Base-by-base conservation (phyloP, 2,888 invertebrate species). In the Zaprionus lineosus region DNA sequence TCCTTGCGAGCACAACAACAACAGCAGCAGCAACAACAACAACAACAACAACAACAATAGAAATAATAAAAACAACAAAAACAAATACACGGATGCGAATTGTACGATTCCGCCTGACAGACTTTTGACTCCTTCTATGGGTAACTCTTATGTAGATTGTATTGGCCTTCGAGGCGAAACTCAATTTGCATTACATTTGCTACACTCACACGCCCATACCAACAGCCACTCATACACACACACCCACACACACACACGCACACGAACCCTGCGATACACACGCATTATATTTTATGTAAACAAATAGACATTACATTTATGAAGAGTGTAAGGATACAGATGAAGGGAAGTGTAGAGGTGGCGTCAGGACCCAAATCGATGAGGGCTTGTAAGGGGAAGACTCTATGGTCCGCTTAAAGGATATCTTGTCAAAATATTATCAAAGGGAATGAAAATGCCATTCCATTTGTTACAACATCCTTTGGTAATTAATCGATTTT, bases 121-220 rank as follows among this genome's bases (percentile, higher is more conserved):
- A 58, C 37, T 51, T 61, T 36, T 34, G 52, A 47, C 57, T 63
- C 46, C 29, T 33, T 29, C 19, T 19, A 3, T 33, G 33, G 29
- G 28, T 37, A 31, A 29, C 43, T 43, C 50, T 34, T 43, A 51
- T 66, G 52, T 37, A 56, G 56, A 60, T 47, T 65, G 41, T 60
- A 53, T 62, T 62, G 57, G 68, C 44, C 58, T 46, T 65, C 53
- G 15, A 48, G 61, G 40, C 52, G 48, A 70, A 82, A 74, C 78
- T 46, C 84, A 78, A 78, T 78, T 78, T 78, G 84, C 82, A 78
- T 84, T 84, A 84, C 58, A 82, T 79, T 74, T 79, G 59, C 72
- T 57, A 44, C 57, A 44, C 48, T 56, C 53, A 37, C 28, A 58
- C 31, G 28, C 67, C 4, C 16, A 11, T n/a, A n/a, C n/a, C n/a